A percentile compares a stretch with the other conserved stretches of the same genome.
These are phyloP conservation scores for Colistium nudipinnis DNA, from an alignment of 2,113 vertebrate genomes.

Conservation along the genomic window DNA sequence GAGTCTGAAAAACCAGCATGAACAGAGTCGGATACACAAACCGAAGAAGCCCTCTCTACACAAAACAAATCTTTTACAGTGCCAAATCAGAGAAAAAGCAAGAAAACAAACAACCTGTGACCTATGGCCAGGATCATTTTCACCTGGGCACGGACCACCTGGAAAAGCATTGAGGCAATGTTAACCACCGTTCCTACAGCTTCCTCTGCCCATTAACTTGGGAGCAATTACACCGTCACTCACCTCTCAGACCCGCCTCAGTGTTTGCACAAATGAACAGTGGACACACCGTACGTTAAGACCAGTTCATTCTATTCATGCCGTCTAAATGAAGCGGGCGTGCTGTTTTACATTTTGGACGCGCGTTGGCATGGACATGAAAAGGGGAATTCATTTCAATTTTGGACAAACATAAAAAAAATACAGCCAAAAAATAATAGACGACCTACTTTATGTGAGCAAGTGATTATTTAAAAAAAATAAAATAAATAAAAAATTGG, in stretches of 20 bases:
- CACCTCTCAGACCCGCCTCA: slow-evolving; percentile 20
- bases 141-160: slow-evolving; percentile 62
- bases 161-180: slow-evolving; percentile 65
- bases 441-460: not conserved
- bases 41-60: slow-evolving; percentile 41
- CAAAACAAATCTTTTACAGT: slow-evolving; percentile 39
- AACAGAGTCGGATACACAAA: slow-evolving; percentile 25
- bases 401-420: not conserved
- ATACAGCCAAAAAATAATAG: not conserved
- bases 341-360: no score
- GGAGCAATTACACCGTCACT: slow-evolving; percentile 52
- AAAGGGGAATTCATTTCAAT: not conserved
- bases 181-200: slow-evolving; percentile 36
- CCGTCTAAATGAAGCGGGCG: not conserved
- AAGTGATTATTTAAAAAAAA: not conserved
- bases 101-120: slow-evolving; percentile 30
- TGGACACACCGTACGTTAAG: not conserved
- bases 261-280: slow-evolving; percentile 20
- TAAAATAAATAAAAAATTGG: no score
- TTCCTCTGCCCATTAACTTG: slow-evolving; percentile 9
- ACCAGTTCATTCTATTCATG: not conserved
- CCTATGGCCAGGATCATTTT: slow-evolving; percentile 56
- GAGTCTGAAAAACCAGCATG: slow-evolving; percentile 18
- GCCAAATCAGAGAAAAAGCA: slow-evolving; percentile 45
- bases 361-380: not conserved